Evolutionary conservation across 1,140 invertebrate genomes (phyloP).

Genomic region (Cydia amplana): DNA sequence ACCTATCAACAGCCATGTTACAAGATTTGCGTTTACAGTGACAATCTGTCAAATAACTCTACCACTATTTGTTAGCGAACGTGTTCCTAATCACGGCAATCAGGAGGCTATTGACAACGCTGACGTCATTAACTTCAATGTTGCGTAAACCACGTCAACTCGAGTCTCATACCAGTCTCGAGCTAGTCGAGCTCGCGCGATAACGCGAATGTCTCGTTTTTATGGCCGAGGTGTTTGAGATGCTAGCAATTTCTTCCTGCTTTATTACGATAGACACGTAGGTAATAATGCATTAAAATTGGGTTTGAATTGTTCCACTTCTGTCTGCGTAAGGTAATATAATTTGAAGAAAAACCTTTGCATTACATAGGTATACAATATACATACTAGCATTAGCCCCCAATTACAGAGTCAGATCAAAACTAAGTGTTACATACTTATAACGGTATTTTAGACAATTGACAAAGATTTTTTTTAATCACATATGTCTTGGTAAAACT

Average conservation of each 20-base stretch:
- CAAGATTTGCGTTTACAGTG: too few species aligned
- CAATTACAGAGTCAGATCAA: too few species aligned
- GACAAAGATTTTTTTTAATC: too few species aligned
- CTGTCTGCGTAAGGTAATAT: neutral
- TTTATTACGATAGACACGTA: slow-evolving; percentile 2
- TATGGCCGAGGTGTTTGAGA: slow-evolving; percentile 21
- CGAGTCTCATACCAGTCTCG: slow-evolving; percentile 46
- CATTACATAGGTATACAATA: too few species aligned
- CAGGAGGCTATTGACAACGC: slow-evolving; percentile 58
- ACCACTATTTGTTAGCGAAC: too few species aligned
- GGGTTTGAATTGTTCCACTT: slow-evolving; percentile 19
- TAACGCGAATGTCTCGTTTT: slow-evolving; percentile 2
- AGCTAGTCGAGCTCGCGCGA: neutral
- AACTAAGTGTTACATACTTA: too few species aligned
- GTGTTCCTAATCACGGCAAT: slow-evolving; percentile 61
- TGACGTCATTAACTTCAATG: neutral
- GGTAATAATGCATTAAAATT: slow-evolving; percentile 9
- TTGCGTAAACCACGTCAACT: slow-evolving; percentile 63
- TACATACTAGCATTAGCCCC: too few species aligned
- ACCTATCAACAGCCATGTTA: too few species aligned
- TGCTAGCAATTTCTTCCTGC: slow-evolving; percentile 3
- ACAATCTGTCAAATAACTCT: too few species aligned
- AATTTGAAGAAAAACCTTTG: too few species aligned
- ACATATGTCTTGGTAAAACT: too few species aligned
- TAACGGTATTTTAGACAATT: too few species aligned